A percentile compares a stretch with the other conserved stretches of the same genome.
Conservation (phyloP, 1,140 invertebrate species). For the Brachionus manjavacas region DNA sequence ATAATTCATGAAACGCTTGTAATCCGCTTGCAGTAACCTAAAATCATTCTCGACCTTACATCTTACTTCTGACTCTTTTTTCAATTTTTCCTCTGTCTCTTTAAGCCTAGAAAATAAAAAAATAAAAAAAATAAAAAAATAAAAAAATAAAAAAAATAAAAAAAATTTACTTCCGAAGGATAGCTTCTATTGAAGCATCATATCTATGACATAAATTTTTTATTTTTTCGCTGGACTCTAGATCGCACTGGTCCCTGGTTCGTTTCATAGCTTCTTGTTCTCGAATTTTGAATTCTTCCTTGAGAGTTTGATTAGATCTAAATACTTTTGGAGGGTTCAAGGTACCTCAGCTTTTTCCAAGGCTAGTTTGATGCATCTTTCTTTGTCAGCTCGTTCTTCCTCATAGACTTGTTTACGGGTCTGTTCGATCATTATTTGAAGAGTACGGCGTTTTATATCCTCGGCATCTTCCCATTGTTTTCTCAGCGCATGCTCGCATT, state of each 20-base stretch:
- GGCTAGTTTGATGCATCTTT: background rate
- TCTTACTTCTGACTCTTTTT: conserved; percentile 48
- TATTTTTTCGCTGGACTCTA: conserved; percentile 47
- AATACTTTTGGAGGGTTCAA: background rate
- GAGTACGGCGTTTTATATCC: conserved; percentile 44
- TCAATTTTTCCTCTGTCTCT: conserved; percentile 48
- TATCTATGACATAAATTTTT: conserved; percentile 47
- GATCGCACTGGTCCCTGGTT: conserved; percentile 48
- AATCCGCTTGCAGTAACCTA: conserved; percentile 50
- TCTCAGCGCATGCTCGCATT: conserved; percentile 50
- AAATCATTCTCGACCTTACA: conserved; percentile 50
- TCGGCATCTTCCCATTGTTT: conserved; percentile 50
- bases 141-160: background rate
- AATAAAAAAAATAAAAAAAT: background rate
- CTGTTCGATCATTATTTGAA: background rate
- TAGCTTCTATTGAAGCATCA: background rate
- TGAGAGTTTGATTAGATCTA: background rate
- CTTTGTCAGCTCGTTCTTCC: background rate
- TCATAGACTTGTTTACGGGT: background rate
- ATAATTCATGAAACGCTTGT: conserved; percentile 52
- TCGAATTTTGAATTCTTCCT: conserved; percentile 50
- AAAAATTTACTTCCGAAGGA: background rate
- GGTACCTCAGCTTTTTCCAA: background rate
- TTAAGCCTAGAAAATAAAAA: conserved; percentile 46
- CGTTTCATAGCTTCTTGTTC: conserved; percentile 49